Evolutionary conservation across 2,888 invertebrate species (phyloP).

Genomic region (Eulithis prunata): DNA sequence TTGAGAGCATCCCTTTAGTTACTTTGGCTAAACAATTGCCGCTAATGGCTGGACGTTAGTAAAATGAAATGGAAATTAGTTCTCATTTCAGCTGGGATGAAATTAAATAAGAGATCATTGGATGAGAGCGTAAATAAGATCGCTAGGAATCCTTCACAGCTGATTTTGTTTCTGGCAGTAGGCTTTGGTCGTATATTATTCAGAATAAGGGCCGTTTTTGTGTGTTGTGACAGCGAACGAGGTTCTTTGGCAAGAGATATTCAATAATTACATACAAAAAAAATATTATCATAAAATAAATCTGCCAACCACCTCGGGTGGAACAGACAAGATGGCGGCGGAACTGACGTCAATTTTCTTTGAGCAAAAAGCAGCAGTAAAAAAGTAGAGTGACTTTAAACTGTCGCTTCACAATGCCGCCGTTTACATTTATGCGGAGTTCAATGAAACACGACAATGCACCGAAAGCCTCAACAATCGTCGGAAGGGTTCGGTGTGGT

Average conservation of each 20-base stretch:
- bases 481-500: slow-evolving; percentile 51
- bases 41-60: slow-evolving; percentile 28
- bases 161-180: no score
- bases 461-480: slow-evolving; percentile 42
- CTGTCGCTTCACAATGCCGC: slow-evolving; percentile 31
- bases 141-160: no score
- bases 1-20: slow-evolving; percentile 46
- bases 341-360: slow-evolving; percentile 24
- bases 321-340: slow-evolving; percentile 21
- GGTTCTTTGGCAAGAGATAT: no score
- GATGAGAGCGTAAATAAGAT: no score
- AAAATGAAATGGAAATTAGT: slow-evolving; percentile 11
- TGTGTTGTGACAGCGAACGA: no score
- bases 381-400: slow-evolving; percentile 27
- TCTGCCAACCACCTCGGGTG: slow-evolving; percentile 16
- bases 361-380: slow-evolving; percentile 30
- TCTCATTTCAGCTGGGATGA: background rate
- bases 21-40: slow-evolving; percentile 40
- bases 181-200: no score
- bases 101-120: background rate
- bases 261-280: no score
- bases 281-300: slow-evolving; percentile 10
- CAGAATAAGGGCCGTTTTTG: no score
- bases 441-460: slow-evolving; percentile 43
- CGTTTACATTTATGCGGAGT: slow-evolving; percentile 34